Evolutionary conservation across 2,797 vertebrate species (phyloP).

Genomic region (Falco cherrug): DNA sequence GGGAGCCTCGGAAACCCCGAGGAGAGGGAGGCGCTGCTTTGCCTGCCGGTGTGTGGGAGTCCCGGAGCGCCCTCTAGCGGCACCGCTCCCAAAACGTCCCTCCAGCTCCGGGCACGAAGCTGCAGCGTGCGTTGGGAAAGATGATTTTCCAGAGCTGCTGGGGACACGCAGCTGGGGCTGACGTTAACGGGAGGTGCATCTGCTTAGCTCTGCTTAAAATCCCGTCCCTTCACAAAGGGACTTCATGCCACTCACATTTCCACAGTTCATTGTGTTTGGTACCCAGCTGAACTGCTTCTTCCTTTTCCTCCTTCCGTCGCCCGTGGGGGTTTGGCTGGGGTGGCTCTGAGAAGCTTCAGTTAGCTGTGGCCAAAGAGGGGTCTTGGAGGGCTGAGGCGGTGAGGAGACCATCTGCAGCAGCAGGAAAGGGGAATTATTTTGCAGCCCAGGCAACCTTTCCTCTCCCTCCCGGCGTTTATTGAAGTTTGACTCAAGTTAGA

Average conservation of each 20-base stretch:
- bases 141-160: background rate
- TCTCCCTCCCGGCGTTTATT: background rate
- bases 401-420: background rate
- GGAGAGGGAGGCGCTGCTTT: accelerated
- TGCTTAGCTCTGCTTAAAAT: background rate
- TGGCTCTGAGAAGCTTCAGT: background rate
- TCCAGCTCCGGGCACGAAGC: background rate
- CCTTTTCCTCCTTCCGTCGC: background rate
- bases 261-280: background rate
- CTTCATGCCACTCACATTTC: accelerated
- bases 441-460: background rate
- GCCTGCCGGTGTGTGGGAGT: background rate
- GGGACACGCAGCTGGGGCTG: background rate
- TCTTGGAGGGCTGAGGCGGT: background rate
- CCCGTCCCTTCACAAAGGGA: background rate
- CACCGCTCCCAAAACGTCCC: background rate
- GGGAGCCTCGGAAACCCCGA: background rate
- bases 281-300: background rate
- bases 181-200: background rate
- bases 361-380: background rate
- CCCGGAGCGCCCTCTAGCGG: conserved; percentile 52
- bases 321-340: too few relatives aligned
- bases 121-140: accelerated
- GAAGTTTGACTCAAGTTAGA: background rate
- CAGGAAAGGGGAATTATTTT: background rate